A percentile compares a stretch with the other conserved stretches of the same genome.
These are phyloP conservation scores for Escarpia spicata DNA, from an alignment of 2,888 invertebrate genomes.

Conservation along the genomic window DNA sequence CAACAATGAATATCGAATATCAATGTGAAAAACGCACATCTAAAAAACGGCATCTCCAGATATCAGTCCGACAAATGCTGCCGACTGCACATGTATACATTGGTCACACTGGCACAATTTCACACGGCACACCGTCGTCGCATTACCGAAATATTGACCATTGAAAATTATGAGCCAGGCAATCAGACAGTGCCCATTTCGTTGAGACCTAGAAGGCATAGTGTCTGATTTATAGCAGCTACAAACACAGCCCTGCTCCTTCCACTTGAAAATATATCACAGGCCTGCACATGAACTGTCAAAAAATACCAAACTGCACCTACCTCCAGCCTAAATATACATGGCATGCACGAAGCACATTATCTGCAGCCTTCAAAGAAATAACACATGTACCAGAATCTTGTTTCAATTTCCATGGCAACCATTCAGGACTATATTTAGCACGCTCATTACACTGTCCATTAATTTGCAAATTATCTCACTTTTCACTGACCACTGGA, in stretches of 20 bases:
- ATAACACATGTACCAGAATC: constrained; percentile 13
- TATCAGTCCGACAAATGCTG: not conserved
- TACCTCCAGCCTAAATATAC: constrained; percentile 13
- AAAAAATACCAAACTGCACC: constrained; percentile 16
- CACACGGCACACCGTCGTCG: not conserved
- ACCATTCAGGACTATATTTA: not conserved
- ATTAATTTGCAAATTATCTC: constrained; percentile 16
- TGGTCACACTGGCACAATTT: not conserved
- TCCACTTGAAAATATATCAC: constrained; percentile 16
- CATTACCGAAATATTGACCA: not conserved
- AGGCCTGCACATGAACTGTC: not conserved
- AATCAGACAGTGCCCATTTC: constrained; percentile 13
- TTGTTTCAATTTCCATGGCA: constrained; percentile 6
- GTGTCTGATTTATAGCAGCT: not conserved
- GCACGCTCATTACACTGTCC: constrained; percentile 16
- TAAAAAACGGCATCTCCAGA: not conserved
- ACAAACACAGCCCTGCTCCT: not conserved
- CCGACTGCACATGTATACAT: not conserved
- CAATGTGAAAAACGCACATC: not conserved
- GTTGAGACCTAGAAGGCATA: not conserved
- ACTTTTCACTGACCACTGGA: not conserved
- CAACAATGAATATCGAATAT: constrained; percentile 13
- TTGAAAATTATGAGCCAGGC: not conserved
- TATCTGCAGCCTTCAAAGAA: constrained; percentile 13
- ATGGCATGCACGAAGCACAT: not conserved